phyloP scores from a whole-genome alignment of 2,113 vertebrate species.

The Misgurnus mizolepis region DNA sequence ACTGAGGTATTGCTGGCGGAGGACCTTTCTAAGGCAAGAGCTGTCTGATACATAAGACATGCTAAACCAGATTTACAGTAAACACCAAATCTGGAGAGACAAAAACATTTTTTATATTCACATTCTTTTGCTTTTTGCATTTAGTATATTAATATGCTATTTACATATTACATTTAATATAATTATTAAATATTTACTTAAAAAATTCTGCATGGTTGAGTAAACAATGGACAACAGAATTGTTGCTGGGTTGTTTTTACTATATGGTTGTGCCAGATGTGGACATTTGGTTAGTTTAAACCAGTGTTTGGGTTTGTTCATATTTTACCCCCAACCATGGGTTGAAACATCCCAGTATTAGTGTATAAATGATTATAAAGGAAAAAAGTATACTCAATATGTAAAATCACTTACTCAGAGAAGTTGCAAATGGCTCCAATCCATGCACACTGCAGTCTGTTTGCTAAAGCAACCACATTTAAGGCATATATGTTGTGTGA shows the following conservation, averaged over 20 bases:
- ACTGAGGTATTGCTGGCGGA: conserved; percentile 75
- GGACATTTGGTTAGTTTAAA: too few species aligned
- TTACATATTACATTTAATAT: not conserved
- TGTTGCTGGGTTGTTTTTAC: too few species aligned
- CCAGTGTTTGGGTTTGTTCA: too few species aligned
- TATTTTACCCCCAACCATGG: too few species aligned
- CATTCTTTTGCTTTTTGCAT: not conserved
- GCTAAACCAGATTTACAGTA: not conserved
- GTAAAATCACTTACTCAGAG: conserved; percentile 22
- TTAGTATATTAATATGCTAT: too few species aligned
- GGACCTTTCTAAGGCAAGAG: conserved; percentile 75
- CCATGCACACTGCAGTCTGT: not conserved
- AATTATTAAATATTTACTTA: not conserved
- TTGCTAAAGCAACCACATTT: conserved; percentile 14
- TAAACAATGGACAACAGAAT: too few species aligned
- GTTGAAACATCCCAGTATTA: too few species aligned
- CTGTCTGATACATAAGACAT: conserved; percentile 73
- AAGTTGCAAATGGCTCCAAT: not conserved
- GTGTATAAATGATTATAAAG: too few species aligned
- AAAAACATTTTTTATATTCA: not conserved
- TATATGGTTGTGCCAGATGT: too few species aligned
- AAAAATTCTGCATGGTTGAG: too few species aligned
- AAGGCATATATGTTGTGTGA: not conserved
- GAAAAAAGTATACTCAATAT: not conserved
- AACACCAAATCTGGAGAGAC: not conserved